phyloP scores from a whole-genome alignment of 2,113 vertebrate genomes.

The Platysternon megacephalum region DNA sequence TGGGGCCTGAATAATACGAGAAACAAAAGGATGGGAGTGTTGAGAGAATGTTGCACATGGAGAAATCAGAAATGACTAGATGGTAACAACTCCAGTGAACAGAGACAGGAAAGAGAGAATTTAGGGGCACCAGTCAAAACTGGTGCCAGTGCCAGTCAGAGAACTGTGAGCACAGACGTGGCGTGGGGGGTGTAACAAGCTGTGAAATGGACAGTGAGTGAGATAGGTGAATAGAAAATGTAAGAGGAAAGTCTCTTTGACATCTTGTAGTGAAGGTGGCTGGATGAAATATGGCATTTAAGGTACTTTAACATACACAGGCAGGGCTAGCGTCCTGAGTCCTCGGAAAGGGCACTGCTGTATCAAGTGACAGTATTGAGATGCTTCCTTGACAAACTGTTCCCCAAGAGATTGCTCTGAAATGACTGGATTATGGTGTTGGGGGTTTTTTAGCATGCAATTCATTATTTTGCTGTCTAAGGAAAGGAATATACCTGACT shows the following conservation, averaged over 20 bases:
- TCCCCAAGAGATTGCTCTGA: background rate
- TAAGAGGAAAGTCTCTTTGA: background rate
- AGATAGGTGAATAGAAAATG: background rate
- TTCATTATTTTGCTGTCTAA: background rate
- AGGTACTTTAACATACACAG: background rate
- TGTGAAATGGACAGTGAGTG: background rate
- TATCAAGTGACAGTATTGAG: background rate
- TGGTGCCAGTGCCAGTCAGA: background rate
- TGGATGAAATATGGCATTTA: background rate
- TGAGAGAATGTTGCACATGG: background rate
- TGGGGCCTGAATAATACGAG: background rate
- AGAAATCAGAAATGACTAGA: background rate
- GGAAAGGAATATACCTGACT: background rate
- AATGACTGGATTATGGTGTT: accelerated
- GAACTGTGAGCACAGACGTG: background rate
- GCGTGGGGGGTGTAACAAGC: background rate
- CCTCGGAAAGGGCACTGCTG: background rate
- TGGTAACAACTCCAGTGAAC: background rate
- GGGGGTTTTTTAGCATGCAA: background rate
- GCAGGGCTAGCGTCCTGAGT: slow-evolving; percentile 10
- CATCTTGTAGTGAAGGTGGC: background rate
- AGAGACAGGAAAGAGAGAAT: background rate
- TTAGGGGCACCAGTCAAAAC: background rate
- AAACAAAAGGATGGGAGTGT: background rate
- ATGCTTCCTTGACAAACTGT: background rate